These are phyloP conservation scores for Chrysolina oricalcia DNA, from an alignment of 2,888 invertebrate genomes.

Conservation along the genomic window DNA sequence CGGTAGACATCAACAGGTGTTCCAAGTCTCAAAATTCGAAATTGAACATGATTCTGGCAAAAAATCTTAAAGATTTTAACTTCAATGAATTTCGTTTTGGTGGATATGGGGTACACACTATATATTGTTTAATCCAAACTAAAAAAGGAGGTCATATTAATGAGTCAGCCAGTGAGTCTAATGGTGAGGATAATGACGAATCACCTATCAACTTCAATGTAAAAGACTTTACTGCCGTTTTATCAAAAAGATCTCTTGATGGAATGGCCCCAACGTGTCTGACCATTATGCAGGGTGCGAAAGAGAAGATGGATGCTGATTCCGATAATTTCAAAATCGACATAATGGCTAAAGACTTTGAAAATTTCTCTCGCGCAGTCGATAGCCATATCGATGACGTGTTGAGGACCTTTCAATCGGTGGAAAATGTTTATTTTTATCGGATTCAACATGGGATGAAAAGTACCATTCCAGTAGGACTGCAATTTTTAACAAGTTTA, in stretches of 20 bases:
- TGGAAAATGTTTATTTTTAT: constrained; percentile 5
- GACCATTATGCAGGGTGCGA: constrained; percentile 6
- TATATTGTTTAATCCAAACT: not conserved
- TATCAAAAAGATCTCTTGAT: not conserved
- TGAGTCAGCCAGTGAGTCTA: constrained; percentile 7
- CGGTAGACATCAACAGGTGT: constrained; percentile 1
- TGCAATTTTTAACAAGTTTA: not conserved
- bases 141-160: constrained; percentile 1
- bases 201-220: not conserved
- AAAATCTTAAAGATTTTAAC: not conserved
- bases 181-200: not conserved
- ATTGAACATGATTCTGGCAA: constrained; percentile 1
- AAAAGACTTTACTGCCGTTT: not conserved
- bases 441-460: not conserved
- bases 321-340: not conserved
- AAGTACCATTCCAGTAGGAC: not conserved
- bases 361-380: not conserved
- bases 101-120: constrained; percentile 8
- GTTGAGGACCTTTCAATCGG: not conserved
- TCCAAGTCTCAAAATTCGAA: constrained; percentile 2
- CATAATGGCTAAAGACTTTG: not conserved
- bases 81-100: not conserved
- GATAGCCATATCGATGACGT: not conserved
- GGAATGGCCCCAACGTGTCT: not conserved
- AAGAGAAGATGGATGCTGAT: not conserved